Percentiles rank a stretch among this genome's conserved stretches.
Conservation (phyloP, 2,797 vertebrate species). For the Falco berigora region DNA sequence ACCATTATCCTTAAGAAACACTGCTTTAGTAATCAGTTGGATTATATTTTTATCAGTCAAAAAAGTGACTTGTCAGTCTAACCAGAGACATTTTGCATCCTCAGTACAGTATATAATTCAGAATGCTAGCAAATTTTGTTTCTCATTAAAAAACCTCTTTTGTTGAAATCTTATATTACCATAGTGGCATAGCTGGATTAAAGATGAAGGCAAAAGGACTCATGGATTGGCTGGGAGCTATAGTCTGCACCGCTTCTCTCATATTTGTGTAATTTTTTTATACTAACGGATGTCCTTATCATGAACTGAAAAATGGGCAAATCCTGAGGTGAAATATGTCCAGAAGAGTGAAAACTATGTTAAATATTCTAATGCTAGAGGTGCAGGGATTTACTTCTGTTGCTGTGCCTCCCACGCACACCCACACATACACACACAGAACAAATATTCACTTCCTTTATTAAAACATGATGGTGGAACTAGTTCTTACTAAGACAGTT, state of each 20-base stretch:
- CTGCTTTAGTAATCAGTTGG: not conserved
- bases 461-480: constrained; percentile 1
- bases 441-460: not conserved
- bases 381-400: not conserved
- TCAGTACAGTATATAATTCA: not conserved
- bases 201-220: not conserved
- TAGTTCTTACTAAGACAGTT: not conserved
- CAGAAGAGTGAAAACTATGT: not conserved
- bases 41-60: not conserved
- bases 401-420: not conserved
- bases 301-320: not conserved
- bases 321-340: not conserved
- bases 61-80: not conserved
- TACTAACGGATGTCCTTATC: not conserved
- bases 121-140: not conserved
- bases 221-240: not conserved
- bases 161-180: not conserved
- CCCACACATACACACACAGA: accelerated
- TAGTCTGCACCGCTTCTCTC: not conserved
- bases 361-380: not conserved
- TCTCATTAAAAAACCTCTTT: not conserved
- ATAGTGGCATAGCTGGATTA: not conserved
- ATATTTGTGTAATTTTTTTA: not conserved
- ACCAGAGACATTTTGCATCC: not conserved
- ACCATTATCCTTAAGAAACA: not conserved